phyloP scores from a whole-genome alignment of 2,113 vertebrate genomes.

The Megaceryle maxima region DNA sequence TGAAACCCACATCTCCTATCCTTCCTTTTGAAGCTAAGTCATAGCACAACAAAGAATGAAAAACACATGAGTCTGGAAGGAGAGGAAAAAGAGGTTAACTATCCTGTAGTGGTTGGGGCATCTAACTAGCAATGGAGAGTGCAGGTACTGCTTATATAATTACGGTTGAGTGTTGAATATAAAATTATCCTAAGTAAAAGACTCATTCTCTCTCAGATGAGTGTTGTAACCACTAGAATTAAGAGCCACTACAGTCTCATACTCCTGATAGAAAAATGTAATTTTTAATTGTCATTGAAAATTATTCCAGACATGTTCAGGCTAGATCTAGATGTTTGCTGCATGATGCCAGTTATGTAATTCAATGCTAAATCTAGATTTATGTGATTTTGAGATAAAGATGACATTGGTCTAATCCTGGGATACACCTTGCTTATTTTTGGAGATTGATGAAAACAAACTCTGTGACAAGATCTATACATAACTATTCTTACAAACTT shows the following conservation, averaged over 20 bases:
- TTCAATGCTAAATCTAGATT: neutral
- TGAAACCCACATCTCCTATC: neutral
- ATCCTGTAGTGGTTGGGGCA: neutral
- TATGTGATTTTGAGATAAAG: neutral
- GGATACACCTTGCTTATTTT: neutral
- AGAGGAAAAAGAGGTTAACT: neutral
- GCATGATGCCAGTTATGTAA: neutral
- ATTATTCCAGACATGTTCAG: neutral
- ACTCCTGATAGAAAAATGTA: neutral
- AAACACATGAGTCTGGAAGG: neutral
- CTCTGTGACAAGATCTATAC: neutral
- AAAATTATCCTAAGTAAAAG: neutral
- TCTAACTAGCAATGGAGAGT: neutral
- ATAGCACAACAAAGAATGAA: neutral
- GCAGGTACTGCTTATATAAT: neutral
- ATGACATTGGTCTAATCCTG: neutral
- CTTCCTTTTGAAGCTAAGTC: neutral
- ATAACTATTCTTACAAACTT: neutral
- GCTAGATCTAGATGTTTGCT: neutral
- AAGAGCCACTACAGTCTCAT: neutral
- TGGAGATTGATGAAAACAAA: neutral
- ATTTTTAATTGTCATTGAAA: neutral
- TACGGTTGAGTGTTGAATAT: neutral
- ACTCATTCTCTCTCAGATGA: neutral
- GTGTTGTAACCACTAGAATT: neutral